Conservation (phyloP, 2,888 invertebrate genomes). For the Timandra comae region DNA sequence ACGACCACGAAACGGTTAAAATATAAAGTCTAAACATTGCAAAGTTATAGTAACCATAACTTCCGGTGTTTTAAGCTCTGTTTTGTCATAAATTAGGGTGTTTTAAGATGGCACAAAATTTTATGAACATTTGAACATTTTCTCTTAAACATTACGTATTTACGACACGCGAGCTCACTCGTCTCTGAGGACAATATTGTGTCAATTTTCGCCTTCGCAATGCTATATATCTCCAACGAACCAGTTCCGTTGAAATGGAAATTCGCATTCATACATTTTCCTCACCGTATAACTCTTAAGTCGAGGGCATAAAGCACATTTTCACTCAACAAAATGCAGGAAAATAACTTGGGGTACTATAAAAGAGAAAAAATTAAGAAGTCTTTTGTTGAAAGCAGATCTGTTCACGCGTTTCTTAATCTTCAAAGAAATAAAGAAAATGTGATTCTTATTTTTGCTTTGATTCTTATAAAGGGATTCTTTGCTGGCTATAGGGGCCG, state of each 20-base stretch:
- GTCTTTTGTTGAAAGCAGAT: slow-evolving; percentile 31
- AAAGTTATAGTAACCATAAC: background rate
- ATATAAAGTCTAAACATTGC: background rate
- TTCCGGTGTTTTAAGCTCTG: slow-evolving; percentile 1
- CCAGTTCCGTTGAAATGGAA: slow-evolving; percentile 45
- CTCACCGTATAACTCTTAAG: slow-evolving; percentile 22
- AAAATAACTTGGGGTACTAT: slow-evolving; percentile 16
- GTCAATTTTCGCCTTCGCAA: slow-evolving; percentile 49
- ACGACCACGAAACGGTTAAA: background rate
- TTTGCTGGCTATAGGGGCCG: slow-evolving; percentile 1
- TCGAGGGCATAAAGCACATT: slow-evolving; percentile 16
- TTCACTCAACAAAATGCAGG: slow-evolving; percentile 14
- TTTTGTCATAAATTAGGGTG: slow-evolving; percentile 11
- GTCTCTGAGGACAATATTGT: slow-evolving; percentile 52
- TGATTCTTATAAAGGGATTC: slow-evolving; percentile 11
- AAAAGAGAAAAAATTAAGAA: slow-evolving; percentile 33
- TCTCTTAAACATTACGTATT: slow-evolving; percentile 28
- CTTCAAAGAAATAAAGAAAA: slow-evolving; percentile 29
- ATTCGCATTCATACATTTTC: slow-evolving; percentile 21
- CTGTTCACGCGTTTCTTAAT: slow-evolving; percentile 31
- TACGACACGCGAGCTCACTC: slow-evolving; percentile 22
- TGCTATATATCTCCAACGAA: slow-evolving; percentile 45
- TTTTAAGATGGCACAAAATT: slow-evolving; percentile 20
- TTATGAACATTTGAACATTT: slow-evolving; percentile 27
- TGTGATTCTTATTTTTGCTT: slow-evolving; percentile 23